These are phyloP conservation scores for Lepus oiostolus DNA, from an alignment of 2,797 vertebrate species.

Conservation along the genomic window DNA sequence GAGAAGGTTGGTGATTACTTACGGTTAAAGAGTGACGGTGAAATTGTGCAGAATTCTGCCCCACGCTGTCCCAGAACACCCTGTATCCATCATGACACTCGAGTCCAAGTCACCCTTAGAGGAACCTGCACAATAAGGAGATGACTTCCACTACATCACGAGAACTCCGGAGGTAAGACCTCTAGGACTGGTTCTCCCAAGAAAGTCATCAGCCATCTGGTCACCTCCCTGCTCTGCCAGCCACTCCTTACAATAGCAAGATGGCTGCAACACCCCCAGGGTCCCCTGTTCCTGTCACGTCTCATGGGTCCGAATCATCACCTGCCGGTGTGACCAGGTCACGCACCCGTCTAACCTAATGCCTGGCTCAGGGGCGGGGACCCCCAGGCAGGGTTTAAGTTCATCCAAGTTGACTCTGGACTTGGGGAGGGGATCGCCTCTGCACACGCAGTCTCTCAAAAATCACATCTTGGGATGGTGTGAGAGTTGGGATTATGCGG, in stretches of 20 bases:
- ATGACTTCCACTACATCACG: neutral
- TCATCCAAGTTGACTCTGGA: neutral
- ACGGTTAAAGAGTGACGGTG: neutral
- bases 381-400: neutral
- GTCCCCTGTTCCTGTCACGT: neutral
- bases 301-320: neutral
- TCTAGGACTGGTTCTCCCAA: neutral
- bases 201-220: neutral
- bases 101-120: neutral
- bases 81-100: neutral
- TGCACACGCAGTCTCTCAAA: neutral
- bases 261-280: neutral
- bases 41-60: neutral
- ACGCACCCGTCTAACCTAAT: neutral
- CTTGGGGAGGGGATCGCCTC: neutral
- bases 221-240: neutral
- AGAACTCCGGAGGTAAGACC: slow-evolving; percentile 1
- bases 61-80: neutral
- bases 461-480: neutral
- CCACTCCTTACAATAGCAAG: neutral
- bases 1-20: neutral
- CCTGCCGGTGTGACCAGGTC: neutral
- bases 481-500: neutral
- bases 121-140: neutral
- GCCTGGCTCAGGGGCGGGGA: neutral